Base-by-base conservation (phyloP, 2,113 vertebrate species). In the Proterorhinus semilunaris region DNA sequence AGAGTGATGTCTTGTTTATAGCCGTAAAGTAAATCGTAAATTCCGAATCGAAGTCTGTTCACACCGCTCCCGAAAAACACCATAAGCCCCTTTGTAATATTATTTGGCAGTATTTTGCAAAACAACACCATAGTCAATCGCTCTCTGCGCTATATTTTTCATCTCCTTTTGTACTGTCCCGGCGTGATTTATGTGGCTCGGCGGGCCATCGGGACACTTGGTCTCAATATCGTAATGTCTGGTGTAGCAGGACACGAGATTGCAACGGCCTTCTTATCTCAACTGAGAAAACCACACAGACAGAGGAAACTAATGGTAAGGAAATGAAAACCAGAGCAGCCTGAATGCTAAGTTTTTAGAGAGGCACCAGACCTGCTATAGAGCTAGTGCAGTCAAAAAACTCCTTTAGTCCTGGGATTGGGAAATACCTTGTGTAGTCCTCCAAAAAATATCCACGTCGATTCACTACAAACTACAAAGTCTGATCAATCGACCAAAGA, bases 101-200 rank as follows among this genome's bases (percentile, higher is more conserved):
- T 55, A n/a, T n/a, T 58, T 64, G 54, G 72, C 78, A 85, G 68
- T 73, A 75, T 80, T 89, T 90, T 84, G 86, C 84, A 89, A 90
- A 86, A 85, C 61, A 85, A 85, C 72, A 62, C 48, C 78, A 83
- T 68, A 83, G 85, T 92, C 89, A 91, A 91, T 92, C 87, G 84
- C 65, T 81, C 84, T 71, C 71, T 68, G 71, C 2, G 27, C 72
- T 83, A 87, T 89, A 75, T 86, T 89, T 91, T 91, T 90, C 90
- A 91, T 92, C 90, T 92, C 51, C 87, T 75, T 86, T 75, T 80
- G 73, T 85, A 68, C 81, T 83, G 90, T 85, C 85, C 88, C 83
- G 81, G 73, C 68, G 71, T 88, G 87, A 91, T 91, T 89, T 88
- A 91, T 91, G 81, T 75, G 67, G 71, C 83, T 73, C 74, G 72